Conservation (phyloP, 2,888 invertebrate genomes). For the Lysandra bellargus region DNA sequence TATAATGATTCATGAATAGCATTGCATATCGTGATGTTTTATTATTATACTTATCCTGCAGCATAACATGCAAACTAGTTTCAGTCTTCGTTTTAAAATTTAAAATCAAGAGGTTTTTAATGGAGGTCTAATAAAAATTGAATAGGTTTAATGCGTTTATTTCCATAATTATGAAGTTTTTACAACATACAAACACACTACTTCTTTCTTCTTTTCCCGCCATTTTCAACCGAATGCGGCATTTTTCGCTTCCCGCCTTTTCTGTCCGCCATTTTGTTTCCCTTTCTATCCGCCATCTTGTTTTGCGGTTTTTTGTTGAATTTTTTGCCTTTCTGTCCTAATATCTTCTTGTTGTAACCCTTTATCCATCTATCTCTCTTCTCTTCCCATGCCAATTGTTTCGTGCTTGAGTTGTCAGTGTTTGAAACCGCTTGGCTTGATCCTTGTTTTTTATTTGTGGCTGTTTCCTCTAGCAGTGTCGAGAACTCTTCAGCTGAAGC, state of each 20-base stretch:
- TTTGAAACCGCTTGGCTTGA: slow-evolving; percentile 86
- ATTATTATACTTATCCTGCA: too few relatives aligned
- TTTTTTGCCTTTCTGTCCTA: slow-evolving; percentile 55
- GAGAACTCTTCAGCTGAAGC: slow-evolving; percentile 95
- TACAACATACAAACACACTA: neutral
- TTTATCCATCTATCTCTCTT: slow-evolving; percentile 83
- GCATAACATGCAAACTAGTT: too few relatives aligned
- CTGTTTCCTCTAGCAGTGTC: slow-evolving; percentile 91
- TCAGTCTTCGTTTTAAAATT: too few relatives aligned
- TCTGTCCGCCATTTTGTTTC: slow-evolving; percentile 51
- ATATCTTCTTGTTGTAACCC: slow-evolving; percentile 75
- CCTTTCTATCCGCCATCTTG: slow-evolving; percentile 41
- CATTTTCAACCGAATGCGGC: slow-evolving; percentile 40
- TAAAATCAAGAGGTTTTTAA: neutral
- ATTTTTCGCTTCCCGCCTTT: slow-evolving; percentile 58
- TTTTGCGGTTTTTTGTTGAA: slow-evolving; percentile 43
- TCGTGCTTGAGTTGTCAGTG: slow-evolving; percentile 87
- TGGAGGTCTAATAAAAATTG: neutral
- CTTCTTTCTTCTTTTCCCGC: slow-evolving; percentile 38
- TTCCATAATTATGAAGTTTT: neutral
- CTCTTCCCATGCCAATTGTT: slow-evolving; percentile 92
- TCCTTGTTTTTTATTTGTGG: slow-evolving; percentile 81
- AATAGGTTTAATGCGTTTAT: neutral
- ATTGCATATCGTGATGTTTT: too few relatives aligned
- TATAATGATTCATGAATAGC: too few relatives aligned